Evolutionary conservation across 2,113 vertebrate genomes (phyloP).

Genomic region (Mohoua ochrocephala): DNA sequence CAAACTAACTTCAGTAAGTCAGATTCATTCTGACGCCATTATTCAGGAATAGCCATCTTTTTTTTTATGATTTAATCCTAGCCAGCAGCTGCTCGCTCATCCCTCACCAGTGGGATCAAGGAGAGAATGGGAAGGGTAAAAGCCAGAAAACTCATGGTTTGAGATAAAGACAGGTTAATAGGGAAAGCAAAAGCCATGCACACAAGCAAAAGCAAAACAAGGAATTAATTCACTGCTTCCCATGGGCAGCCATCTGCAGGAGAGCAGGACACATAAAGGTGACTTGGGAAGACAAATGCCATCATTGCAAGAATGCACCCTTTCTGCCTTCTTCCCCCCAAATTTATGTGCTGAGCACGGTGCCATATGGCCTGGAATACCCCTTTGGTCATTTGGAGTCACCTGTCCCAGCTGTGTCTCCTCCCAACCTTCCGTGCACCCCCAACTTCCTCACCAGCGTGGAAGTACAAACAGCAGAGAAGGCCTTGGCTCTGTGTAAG

Average conservation of each 20-base stretch:
- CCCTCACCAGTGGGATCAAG: neutral
- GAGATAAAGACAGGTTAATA: neutral
- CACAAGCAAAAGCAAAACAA: neutral
- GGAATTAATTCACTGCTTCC: neutral
- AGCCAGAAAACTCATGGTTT: neutral
- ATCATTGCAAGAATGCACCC: neutral
- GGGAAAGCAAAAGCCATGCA: neutral
- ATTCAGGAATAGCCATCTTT: neutral
- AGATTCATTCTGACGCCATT: neutral
- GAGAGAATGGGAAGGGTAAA: neutral
- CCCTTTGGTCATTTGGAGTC: neutral
- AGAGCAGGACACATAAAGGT: neutral
- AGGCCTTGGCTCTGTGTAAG: neutral
- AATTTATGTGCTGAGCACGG: rapidly evolving
- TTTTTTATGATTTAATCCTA: neutral
- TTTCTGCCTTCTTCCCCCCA: neutral
- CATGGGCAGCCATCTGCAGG: neutral
- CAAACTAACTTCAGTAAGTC: neutral
- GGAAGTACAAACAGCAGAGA: rapidly evolving
- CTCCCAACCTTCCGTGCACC: rapidly evolving
- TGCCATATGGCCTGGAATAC: neutral
- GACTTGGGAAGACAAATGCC: neutral
- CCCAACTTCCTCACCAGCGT: rapidly evolving
- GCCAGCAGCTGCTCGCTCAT: rapidly evolving
- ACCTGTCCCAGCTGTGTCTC: neutral